Conservation (phyloP, 1,140 invertebrate genomes). For the Monomorium pharaonis region DNA sequence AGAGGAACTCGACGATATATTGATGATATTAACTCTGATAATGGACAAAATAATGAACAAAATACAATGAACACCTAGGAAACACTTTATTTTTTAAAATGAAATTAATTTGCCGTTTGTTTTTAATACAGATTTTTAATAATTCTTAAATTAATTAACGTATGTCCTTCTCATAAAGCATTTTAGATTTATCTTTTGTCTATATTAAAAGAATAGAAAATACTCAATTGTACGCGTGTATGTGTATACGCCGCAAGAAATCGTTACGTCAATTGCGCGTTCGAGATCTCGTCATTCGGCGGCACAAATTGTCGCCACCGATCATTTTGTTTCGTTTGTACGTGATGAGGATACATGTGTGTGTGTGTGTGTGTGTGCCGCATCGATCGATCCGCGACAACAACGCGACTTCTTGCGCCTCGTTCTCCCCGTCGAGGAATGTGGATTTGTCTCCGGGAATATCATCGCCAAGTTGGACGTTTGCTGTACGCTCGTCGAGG, state of each 20-base stretch:
- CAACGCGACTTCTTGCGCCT: constrained; percentile 58
- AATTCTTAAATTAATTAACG: not conserved
- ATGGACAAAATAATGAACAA: no score
- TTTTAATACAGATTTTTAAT: not conserved
- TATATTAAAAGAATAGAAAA: not conserved
- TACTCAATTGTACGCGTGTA: not conserved
- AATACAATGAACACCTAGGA: no score
- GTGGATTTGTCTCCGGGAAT: constrained; percentile 65
- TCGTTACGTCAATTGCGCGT: constrained; percentile 1
- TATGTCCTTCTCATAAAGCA: not conserved
- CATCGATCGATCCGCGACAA: constrained; percentile 53
- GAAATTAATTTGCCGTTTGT: no score
- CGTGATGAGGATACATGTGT: not conserved
- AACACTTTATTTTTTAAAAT: no score
- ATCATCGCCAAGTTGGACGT: constrained; percentile 30
- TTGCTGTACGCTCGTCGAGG: constrained; percentile 25
- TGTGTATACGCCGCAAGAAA: not conserved
- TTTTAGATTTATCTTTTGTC: not conserved
- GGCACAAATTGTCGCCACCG: constrained; percentile 56
- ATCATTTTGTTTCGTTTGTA: constrained; percentile 39
- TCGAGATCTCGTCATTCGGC: constrained; percentile 17
- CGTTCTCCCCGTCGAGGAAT: constrained; percentile 26
- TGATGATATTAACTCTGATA: not conserved
- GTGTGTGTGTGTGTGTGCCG: not conserved
- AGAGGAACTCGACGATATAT: not conserved